Evolutionary conservation across 2,797 vertebrate species (phyloP).

Genomic region (Triplophysa bombifrons): DNA sequence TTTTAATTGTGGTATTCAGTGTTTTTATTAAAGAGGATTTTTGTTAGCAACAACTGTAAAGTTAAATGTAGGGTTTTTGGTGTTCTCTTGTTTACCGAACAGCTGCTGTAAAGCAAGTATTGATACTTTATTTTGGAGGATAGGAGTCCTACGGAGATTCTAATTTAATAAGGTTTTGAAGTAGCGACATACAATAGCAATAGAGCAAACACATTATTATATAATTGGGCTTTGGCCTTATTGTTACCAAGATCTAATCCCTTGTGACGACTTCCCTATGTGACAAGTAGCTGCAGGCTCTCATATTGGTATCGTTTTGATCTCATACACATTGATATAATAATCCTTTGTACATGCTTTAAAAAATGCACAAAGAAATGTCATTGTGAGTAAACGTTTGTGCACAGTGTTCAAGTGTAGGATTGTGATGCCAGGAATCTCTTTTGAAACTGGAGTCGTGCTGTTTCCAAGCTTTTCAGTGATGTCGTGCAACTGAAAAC

Average conservation of each 20-base stretch:
- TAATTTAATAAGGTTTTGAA: background rate
- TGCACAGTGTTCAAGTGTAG: background rate
- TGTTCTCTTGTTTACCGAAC: background rate
- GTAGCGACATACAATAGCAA: background rate
- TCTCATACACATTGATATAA: background rate
- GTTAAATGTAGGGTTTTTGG: background rate
- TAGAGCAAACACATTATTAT: background rate
- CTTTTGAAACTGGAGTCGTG: background rate
- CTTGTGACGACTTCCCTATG: background rate
- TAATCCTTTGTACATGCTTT: background rate
- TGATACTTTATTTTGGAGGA: background rate
- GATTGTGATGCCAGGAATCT: background rate
- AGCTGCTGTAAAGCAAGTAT: background rate
- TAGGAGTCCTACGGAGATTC: background rate
- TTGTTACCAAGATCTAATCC: background rate
- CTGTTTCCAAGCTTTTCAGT: slow-evolving; percentile 29
- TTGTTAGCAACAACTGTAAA: background rate
- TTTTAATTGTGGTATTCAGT: background rate
- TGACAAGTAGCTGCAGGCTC: background rate
- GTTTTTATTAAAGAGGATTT: background rate
- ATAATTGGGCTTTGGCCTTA: background rate
- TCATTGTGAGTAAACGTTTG: background rate
- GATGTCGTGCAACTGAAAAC: slow-evolving; percentile 58
- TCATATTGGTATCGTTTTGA: background rate
- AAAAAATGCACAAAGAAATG: too few species aligned